Evolutionary conservation across 2,113 vertebrate species (phyloP), one percentile per base, ranked within the genome.

Genomic region (Petrocephalus microphthalmus): DNA sequence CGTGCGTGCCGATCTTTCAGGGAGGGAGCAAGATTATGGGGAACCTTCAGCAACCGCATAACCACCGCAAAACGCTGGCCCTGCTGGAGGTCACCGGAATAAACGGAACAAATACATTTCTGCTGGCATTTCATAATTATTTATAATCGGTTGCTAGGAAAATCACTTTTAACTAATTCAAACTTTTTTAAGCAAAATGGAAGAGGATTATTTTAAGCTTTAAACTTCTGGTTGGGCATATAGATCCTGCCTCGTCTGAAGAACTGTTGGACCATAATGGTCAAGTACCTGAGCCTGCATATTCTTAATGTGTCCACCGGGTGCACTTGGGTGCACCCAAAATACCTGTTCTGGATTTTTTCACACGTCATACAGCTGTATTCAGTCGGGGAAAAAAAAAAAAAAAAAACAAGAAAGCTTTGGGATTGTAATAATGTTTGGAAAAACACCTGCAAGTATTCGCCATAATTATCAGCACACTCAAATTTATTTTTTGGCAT

Each of bases 1-100:
- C 92, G 90, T 92, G 42, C 85, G 89, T 51, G 78, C n/a, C 67
- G 89, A 56, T 25, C 49, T 29, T 42, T 82, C 17, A 53, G 84
- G 87, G 88, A 37, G 87, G 42, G 91, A 88, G 85, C 82, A n/a
- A 56, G 19, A 83, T n/a, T 83, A 83, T 47, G 20, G 22, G 45
- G 37, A 20, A 83, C 19, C 78, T 49, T 47, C 45, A 49, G 78
- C 10, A 7, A 53, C 3, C 2, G n/a, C 29, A 15, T 17, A 85
- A 51, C 84, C 52, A 54, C 15, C 33, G 52, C 49, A 56, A 19
- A 85, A 53, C 84, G 2, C 54, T 17, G 25, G 29, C n/a, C 17
- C 52, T 19, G 25, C 51, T 54, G 52, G 5, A 85, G 5, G 19
- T 29, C 52, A 53, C 51, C 13, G 29, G 2, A 83, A 22, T n/a